Conservation (phyloP, 2,113 vertebrate species). For the Periophthalmodon schlosseri region DNA sequence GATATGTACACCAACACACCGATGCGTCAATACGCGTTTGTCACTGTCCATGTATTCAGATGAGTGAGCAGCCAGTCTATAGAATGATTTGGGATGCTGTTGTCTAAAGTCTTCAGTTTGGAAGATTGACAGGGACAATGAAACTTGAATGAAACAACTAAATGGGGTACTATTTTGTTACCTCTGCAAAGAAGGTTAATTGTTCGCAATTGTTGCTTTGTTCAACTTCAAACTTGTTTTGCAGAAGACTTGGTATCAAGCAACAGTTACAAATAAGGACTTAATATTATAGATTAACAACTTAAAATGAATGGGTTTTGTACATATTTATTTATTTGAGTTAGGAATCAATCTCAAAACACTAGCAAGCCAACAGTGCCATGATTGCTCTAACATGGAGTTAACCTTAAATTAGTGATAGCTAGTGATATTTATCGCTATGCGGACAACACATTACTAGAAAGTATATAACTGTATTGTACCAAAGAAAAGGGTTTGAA, state of each 20-base stretch:
- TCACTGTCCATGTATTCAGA: background rate
- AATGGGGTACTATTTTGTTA: background rate
- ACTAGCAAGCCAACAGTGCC: too few species aligned
- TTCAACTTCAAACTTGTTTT: background rate
- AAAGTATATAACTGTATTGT: background rate
- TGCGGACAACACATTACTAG: background rate
- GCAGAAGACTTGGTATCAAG: background rate
- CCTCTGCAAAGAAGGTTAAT: constrained; percentile 4
- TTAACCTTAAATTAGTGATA: too few species aligned
- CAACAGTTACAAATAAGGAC: background rate
- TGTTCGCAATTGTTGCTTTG: background rate
- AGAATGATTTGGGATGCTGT: background rate
- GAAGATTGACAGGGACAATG: background rate
- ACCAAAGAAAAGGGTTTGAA: background rate
- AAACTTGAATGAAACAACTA: background rate
- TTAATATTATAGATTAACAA: background rate
- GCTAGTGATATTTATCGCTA: background rate
- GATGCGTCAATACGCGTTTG: background rate
- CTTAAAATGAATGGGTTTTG: background rate
- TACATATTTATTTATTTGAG: background rate
- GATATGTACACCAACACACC: constrained; percentile 16
- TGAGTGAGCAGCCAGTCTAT: background rate
- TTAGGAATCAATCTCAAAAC: too few species aligned
- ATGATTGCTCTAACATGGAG: too few species aligned
- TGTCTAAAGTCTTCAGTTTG: background rate